Percentiles rank a stretch among this genome's conserved stretches.
Conservation (phyloP, 2,888 invertebrate genomes). For the Panopea generosa region DNA sequence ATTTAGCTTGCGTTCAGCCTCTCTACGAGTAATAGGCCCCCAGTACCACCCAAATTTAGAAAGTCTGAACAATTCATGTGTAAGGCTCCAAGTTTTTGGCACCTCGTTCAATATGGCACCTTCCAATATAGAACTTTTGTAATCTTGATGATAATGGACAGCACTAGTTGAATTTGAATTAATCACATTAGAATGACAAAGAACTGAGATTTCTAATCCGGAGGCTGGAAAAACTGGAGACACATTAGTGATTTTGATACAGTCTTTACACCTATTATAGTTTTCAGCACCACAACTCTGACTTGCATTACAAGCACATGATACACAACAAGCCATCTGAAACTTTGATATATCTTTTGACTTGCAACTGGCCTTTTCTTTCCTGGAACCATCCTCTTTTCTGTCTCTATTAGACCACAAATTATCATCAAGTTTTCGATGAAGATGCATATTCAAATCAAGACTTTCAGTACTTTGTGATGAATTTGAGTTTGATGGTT, state of each 20-base stretch:
- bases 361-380: slow-evolving; percentile 75
- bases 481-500: slow-evolving; percentile 72
- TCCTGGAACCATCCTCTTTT: slow-evolving; percentile 66
- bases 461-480: slow-evolving; percentile 78
- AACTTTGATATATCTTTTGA: slow-evolving; percentile 79
- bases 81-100: slow-evolving; percentile 84
- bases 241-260: slow-evolving; percentile 57
- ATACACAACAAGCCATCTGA: slow-evolving; percentile 54
- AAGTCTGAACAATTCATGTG: slow-evolving; percentile 85
- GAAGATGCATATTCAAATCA: slow-evolving; percentile 70
- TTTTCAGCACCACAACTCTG: slow-evolving; percentile 37
- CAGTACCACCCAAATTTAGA: slow-evolving; percentile 90
- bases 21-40: slow-evolving; percentile 90
- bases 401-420: slow-evolving; percentile 76
- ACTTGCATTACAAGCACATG: slow-evolving; percentile 39
- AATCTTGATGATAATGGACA: slow-evolving; percentile 42
- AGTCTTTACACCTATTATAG: slow-evolving; percentile 34
- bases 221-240: slow-evolving; percentile 33
- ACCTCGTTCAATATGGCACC: slow-evolving; percentile 57
- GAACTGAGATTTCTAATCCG: slow-evolving; percentile 46
- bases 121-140: slow-evolving; percentile 41
- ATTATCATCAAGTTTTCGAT: slow-evolving; percentile 60
- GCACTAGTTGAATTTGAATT: slow-evolving; percentile 37
- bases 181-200: slow-evolving; percentile 55
- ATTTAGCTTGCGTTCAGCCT: slow-evolving; percentile 90